These are phyloP conservation scores for Sminthurinus signatus DNA, from an alignment of 1,140 invertebrate genomes.

Conservation along the genomic window DNA sequence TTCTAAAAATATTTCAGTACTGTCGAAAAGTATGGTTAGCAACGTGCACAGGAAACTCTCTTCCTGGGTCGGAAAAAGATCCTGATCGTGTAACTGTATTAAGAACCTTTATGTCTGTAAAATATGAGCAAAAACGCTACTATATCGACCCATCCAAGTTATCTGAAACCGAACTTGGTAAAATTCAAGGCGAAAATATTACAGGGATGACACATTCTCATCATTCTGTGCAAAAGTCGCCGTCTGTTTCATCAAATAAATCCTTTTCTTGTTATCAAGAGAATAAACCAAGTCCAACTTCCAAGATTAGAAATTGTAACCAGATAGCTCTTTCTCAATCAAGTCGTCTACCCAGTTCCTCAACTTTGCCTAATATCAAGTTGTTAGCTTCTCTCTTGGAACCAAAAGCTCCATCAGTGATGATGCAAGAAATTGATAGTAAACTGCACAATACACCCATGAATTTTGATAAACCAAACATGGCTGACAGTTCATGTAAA, in stretches of 20 bases:
- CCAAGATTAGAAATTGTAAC: constrained; percentile 7
- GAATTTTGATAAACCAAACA: too few relatives aligned
- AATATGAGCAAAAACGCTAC: constrained; percentile 40
- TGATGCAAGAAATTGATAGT: too few relatives aligned
- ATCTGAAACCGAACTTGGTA: constrained; percentile 28
- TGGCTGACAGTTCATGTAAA: too few relatives aligned
- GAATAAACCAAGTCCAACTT: constrained; percentile 37
- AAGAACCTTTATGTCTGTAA: constrained; percentile 35
- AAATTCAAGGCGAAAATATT: constrained; percentile 28
- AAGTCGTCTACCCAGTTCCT: constrained; percentile 37
- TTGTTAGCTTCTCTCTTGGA: constrained; percentile 31
- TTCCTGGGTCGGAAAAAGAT: constrained; percentile 37
- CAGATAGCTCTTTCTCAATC: constrained; percentile 1
- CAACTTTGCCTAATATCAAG: constrained; percentile 39
- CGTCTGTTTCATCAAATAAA: constrained; percentile 33
- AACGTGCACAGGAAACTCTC: constrained; percentile 33
- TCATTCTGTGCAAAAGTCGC: constrained; percentile 30
- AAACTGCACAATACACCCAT: too few relatives aligned
- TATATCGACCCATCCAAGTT: constrained; percentile 39
- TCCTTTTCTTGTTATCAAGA: constrained; percentile 14
- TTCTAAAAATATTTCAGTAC: too few relatives aligned
- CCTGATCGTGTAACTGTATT: constrained; percentile 31
- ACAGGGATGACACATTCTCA: constrained; percentile 6
- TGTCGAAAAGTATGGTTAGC: constrained; percentile 84
- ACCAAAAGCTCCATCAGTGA: constrained; percentile 2